Evolutionary conservation across 2,888 invertebrate genomes (phyloP).

Genomic region (Eupithecia subumbrata): DNA sequence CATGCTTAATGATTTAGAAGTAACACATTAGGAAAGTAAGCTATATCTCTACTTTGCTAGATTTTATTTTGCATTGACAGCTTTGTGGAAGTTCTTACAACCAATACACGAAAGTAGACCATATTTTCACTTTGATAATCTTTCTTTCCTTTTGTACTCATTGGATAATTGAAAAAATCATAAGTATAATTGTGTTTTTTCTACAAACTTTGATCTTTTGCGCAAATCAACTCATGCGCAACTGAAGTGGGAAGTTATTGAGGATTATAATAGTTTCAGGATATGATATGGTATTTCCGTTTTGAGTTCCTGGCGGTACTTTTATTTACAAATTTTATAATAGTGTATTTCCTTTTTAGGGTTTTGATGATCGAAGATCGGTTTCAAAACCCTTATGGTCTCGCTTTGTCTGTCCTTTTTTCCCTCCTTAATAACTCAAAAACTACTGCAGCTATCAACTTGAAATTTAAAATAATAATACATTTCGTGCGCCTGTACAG

Average conservation of each 20-base stretch:
- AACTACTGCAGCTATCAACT: too few relatives aligned
- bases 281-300: conserved; percentile 79
- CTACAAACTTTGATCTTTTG: conserved; percentile 64
- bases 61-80: background rate
- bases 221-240: conserved; percentile 73
- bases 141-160: conserved; percentile 14
- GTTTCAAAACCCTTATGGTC: too few relatives aligned
- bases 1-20: conserved; percentile 80
- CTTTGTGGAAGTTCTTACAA: background rate
- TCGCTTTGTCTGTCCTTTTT: too few relatives aligned
- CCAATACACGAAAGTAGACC: conserved; percentile 12
- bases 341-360: conserved; percentile 68
- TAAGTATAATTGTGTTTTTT: conserved; percentile 45
- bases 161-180: conserved; percentile 35
- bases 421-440: too few relatives aligned
- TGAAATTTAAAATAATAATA: too few relatives aligned
- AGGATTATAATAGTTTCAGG: conserved; percentile 61
- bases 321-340: conserved; percentile 62
- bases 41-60: background rate
- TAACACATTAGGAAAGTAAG: conserved; percentile 41
- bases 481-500: too few relatives aligned
- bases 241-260: conserved; percentile 61
- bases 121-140: conserved; percentile 10
- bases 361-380: too few relatives aligned
- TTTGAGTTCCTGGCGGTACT: conserved; percentile 60